Percentiles rank a stretch among this genome's conserved stretches.
Evolutionary conservation across 2,113 vertebrate species (phyloP).

Genomic region (Sarotherodon lohbergeri): DNA sequence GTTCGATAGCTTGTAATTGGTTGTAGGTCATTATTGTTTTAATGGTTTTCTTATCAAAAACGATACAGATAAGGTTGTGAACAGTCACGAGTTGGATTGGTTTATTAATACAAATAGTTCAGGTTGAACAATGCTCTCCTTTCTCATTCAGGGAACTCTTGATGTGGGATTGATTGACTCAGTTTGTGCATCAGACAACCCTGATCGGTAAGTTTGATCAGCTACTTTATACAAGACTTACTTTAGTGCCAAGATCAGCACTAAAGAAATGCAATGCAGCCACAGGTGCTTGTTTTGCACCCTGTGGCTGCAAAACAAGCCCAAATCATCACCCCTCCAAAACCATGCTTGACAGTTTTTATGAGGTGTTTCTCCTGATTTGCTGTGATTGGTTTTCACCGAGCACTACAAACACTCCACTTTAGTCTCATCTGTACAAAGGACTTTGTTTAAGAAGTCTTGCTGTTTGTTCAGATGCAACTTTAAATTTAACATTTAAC

Average conservation of each 20-base stretch:
- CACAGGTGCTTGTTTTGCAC: neutral
- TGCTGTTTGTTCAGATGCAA: neutral
- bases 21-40: neutral
- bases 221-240: neutral
- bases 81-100: neutral
- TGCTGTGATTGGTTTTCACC: neutral
- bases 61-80: neutral
- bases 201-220: slow-evolving; percentile 78
- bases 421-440: neutral
- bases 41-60: neutral
- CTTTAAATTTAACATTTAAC: neutral
- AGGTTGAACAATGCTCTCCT: neutral
- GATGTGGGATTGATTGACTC: slow-evolving; percentile 91
- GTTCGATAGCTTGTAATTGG: neutral
- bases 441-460: neutral
- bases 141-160: slow-evolving; percentile 79
- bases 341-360: neutral
- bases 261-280: neutral
- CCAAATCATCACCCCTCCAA: neutral
- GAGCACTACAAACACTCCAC: neutral
- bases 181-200: slow-evolving; percentile 90
- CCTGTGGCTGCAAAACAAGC: neutral
- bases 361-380: neutral
- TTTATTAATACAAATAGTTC: neutral
- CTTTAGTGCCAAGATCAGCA: neutral